These are phyloP conservation scores for Drosophila trapezifrons DNA, from an alignment of 1,140 invertebrate genomes.

Conservation along the genomic window DNA sequence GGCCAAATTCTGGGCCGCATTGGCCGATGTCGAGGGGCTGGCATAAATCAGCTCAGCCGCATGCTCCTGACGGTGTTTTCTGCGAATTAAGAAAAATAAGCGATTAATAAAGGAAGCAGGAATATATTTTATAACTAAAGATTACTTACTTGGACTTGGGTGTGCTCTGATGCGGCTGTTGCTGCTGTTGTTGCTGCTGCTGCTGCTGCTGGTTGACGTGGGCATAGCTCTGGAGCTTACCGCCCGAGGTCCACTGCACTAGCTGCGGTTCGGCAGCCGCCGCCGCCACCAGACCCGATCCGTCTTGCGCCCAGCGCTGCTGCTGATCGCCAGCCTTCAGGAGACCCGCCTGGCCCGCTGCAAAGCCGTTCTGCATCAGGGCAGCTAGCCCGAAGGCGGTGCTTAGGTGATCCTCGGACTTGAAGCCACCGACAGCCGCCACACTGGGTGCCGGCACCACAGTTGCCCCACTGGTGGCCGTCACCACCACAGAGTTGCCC, in stretches of 20 bases:
- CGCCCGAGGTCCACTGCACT: conserved; percentile 79
- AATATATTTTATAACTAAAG: background rate
- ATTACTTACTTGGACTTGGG: conserved; percentile 78
- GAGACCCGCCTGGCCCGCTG: conserved; percentile 85
- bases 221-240: conserved; percentile 75
- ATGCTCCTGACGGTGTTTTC: conserved; percentile 80
- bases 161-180: conserved; percentile 72
- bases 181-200: conserved; percentile 63
- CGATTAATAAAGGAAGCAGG: background rate
- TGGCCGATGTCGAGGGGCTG: conserved; percentile 76
- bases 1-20: conserved; percentile 67
- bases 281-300: conserved; percentile 48
- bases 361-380: conserved; percentile 90
- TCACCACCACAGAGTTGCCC: conserved; percentile 76
- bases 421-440: conserved; percentile 83
- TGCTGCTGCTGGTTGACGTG: conserved; percentile 72
- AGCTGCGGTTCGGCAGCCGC: conserved; percentile 60
- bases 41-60: conserved; percentile 76
- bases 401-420: conserved; percentile 88
- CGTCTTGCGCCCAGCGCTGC: conserved; percentile 65
- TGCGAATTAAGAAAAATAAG: conserved; percentile 5
- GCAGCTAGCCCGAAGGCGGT: conserved; percentile 89
- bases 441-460: conserved; percentile 71
- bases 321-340: conserved; percentile 60
- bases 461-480: conserved; percentile 63